These are phyloP conservation scores for Drosophila mimetica DNA, from an alignment of 2,888 invertebrate species.

Conservation along the genomic window DNA sequence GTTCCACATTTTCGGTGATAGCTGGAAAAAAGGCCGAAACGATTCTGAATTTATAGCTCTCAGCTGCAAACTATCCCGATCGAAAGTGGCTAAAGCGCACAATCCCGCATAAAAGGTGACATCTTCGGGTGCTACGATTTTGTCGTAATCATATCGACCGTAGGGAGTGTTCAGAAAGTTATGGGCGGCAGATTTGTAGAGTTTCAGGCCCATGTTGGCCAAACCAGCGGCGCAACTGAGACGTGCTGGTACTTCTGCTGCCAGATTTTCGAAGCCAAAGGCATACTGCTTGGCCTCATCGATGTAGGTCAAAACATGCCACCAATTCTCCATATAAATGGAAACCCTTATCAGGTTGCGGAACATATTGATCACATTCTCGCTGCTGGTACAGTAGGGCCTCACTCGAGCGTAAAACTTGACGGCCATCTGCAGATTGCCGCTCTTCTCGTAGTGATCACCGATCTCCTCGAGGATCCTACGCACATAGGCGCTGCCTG, in stretches of 20 bases:
- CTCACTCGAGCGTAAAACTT: slow-evolving; percentile 65
- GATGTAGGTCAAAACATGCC: slow-evolving; percentile 69
- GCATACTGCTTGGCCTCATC: slow-evolving; percentile 68
- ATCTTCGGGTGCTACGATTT: slow-evolving; percentile 62
- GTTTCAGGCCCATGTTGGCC: slow-evolving; percentile 64
- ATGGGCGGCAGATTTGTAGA: slow-evolving; percentile 60
- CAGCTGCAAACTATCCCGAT: slow-evolving; percentile 32
- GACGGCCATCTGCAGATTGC: slow-evolving; percentile 60
- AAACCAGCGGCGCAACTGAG: slow-evolving; percentile 64
- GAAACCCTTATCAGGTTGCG: slow-evolving; percentile 65
- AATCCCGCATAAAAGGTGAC: slow-evolving; percentile 56
- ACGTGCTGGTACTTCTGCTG: slow-evolving; percentile 48
- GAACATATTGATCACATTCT: slow-evolving; percentile 63
- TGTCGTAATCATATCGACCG: slow-evolving; percentile 56
- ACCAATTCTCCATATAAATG: slow-evolving; percentile 70
- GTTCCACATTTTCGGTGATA: slow-evolving; percentile 46
- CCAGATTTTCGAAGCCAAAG: slow-evolving; percentile 47
- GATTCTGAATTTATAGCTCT: slow-evolving; percentile 41
- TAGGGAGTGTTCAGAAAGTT: slow-evolving; percentile 53
- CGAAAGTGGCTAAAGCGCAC: slow-evolving; percentile 62
- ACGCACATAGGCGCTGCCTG: slow-evolving; percentile 61
- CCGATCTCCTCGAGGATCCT: slow-evolving; percentile 69
- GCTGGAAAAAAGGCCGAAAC: slow-evolving; percentile 54
- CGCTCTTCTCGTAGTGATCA: slow-evolving; percentile 66
- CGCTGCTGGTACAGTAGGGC: slow-evolving; percentile 66